These are phyloP conservation scores for Corydoras sp. DNA, from an alignment of 2,113 vertebrate genomes.

Conservation along the genomic window DNA sequence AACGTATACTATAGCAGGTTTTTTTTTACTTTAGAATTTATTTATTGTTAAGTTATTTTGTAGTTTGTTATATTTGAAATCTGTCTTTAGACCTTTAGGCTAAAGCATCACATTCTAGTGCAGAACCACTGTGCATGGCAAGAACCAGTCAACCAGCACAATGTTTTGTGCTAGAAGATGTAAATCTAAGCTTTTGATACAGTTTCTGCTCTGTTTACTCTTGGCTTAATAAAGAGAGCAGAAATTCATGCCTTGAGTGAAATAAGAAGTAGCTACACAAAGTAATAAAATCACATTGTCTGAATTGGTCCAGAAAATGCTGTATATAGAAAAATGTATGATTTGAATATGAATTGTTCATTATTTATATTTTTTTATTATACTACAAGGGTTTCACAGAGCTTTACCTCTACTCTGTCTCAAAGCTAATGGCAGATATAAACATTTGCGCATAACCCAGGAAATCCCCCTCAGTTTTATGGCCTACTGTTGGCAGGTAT, in stretches of 20 bases:
- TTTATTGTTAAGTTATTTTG: background rate
- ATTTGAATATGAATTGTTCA: conserved; percentile 13
- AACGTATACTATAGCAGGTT: background rate
- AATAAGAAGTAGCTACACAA: conserved; percentile 18
- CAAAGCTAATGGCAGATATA: conserved; percentile 34
- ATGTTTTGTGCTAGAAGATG: conserved; percentile 21
- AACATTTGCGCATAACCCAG: conserved; percentile 19
- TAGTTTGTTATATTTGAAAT: background rate
- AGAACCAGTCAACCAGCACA: conserved; percentile 20
- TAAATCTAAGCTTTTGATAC: conserved; percentile 35
- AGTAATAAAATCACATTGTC: conserved; percentile 8
- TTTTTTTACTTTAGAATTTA: background rate
- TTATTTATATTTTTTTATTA: background rate
- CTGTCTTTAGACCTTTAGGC: background rate
- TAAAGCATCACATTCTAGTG: no score
- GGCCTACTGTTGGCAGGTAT: no score
- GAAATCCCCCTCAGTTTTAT: no score
- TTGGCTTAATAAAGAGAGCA: conserved; percentile 25
- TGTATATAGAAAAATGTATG: conserved; percentile 1
- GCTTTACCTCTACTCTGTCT: conserved; percentile 39
- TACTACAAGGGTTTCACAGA: background rate
- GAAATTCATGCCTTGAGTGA: conserved; percentile 29
- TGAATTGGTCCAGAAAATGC: conserved; percentile 11
- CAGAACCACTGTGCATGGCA: conserved; percentile 2
- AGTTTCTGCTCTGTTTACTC: conserved; percentile 39